These are phyloP conservation scores for Temnothorax curvispinosus DNA, from an alignment of 1,140 invertebrate species.

Conservation along the genomic window DNA sequence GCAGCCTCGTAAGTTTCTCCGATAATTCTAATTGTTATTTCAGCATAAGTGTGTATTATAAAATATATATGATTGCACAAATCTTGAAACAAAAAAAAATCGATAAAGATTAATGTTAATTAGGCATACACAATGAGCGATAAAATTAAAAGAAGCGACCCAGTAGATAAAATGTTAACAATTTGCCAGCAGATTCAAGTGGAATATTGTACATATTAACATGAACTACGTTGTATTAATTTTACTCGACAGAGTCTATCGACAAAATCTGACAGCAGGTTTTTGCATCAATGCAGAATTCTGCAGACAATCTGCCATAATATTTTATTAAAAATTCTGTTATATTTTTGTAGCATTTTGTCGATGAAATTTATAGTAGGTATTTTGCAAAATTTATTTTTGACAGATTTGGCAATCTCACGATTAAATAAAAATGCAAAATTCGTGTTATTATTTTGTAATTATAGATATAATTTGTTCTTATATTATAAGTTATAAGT, in stretches of 20 bases:
- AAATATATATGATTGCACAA: not conserved
- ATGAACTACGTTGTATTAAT: not conserved
- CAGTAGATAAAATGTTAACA: not conserved
- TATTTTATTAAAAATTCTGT: not conserved
- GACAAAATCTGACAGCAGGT: not conserved
- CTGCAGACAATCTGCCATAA: not conserved
- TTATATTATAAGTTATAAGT: not conserved
- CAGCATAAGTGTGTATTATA: not conserved
- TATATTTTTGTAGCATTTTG: too few species aligned
- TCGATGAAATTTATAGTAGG: not conserved
- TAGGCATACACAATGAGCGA: not conserved
- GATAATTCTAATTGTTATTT: not conserved
- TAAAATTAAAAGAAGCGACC: not conserved
- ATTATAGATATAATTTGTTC: not conserved
- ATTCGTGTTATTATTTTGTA: not conserved
- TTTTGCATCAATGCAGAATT: not conserved
- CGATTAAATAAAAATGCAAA: not conserved
- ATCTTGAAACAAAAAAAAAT: not conserved
- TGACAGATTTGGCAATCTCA: not conserved
- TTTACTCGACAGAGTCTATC: too few species aligned
- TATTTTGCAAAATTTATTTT: not conserved
- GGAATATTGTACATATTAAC: not conserved
- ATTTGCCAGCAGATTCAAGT: not conserved
- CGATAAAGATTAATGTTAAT: not conserved
- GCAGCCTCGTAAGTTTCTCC: constrained; percentile 74